These are phyloP conservation scores for Thamnophis sirtalis DNA, from an alignment of 2,113 vertebrate genomes.

Conservation along the genomic window DNA sequence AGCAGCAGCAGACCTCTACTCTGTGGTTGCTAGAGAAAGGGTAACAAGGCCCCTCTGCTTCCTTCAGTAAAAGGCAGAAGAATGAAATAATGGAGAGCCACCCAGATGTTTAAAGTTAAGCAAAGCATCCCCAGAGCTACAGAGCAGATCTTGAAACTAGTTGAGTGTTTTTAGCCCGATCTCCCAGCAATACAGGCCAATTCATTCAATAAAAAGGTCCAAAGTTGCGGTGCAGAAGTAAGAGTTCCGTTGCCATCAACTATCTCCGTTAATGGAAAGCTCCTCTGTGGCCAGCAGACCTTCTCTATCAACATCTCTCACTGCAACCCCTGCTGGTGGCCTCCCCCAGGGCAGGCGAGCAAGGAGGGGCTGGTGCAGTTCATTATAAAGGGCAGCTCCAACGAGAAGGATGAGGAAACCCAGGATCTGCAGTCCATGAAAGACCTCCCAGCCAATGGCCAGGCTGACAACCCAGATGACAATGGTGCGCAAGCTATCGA, in stretches of 20 bases:
- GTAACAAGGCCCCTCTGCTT: not conserved
- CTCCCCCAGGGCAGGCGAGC: slow-evolving; percentile 57
- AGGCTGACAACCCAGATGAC: slow-evolving; percentile 89
- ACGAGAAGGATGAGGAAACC: slow-evolving; percentile 82
- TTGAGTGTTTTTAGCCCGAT: not conserved
- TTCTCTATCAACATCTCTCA: slow-evolving; percentile 65
- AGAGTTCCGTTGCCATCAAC: slow-evolving; percentile 37
- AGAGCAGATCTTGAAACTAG: not conserved
- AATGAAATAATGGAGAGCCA: no score
- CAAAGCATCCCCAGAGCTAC: not conserved
- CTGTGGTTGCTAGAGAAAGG: not conserved
- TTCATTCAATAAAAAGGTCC: not conserved
- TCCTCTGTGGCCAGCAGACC: slow-evolving; percentile 65
- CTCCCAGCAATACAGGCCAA: not conserved
- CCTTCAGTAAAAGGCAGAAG: not conserved
- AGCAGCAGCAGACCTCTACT: not conserved
- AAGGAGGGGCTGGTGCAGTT: slow-evolving; percentile 80
- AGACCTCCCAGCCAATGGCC: slow-evolving; percentile 84
- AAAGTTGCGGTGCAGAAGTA: not conserved
- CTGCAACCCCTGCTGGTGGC: fast-evolving
- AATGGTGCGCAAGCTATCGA: slow-evolving; percentile 90
- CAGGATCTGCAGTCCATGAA: slow-evolving; percentile 83
- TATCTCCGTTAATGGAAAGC: slow-evolving; percentile 49
- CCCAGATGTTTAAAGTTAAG: not conserved
- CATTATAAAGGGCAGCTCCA: slow-evolving; percentile 85